Percentiles rank a stretch among this genome's conserved stretches.
phyloP scores from a whole-genome alignment of 2,888 invertebrate species.

The Atethmia centrago region DNA sequence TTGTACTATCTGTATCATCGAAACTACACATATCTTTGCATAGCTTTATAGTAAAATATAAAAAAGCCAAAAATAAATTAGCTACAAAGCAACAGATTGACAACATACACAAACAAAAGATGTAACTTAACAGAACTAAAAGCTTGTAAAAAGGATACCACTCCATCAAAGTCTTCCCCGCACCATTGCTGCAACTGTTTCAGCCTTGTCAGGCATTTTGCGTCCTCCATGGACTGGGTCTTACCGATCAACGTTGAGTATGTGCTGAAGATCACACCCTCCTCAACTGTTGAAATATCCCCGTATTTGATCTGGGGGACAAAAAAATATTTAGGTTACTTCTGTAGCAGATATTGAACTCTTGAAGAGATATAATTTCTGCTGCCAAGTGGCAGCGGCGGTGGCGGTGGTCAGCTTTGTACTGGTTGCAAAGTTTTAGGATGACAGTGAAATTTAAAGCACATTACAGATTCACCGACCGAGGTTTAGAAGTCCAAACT shows the following conservation, averaged over 20 bases:
- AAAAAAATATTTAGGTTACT: neutral
- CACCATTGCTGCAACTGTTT: constrained; percentile 99
- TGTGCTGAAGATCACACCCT: constrained; percentile 99
- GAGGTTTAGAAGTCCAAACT: neutral
- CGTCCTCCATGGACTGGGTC: constrained; percentile 96
- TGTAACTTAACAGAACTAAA: neutral
- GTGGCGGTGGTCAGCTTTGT: neutral
- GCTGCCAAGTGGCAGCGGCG: neutral
- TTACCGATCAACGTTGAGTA: constrained; percentile 99
- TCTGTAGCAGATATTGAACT: neutral
- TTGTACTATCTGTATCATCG: too few species aligned
- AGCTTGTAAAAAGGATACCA: constrained; percentile 90
- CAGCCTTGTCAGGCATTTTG: constrained; percentile 96
- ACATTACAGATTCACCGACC: neutral
- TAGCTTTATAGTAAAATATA: neutral
- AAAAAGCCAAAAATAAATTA: too few species aligned
- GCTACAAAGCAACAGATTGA: neutral
- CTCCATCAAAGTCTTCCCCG: constrained; percentile 98
- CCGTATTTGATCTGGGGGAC: constrained; percentile 95
- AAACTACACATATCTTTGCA: neutral
- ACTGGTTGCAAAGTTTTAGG: too few species aligned
- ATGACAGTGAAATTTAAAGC: too few species aligned
- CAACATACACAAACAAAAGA: neutral
- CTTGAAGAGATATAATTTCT: neutral
- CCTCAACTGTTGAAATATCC: constrained; percentile 97